A percentile compares a stretch with the other conserved stretches of the same genome.
Evolutionary conservation across 2,888 invertebrate genomes (phyloP).

Genomic region (Rhopalosiphum nymphaeae): DNA sequence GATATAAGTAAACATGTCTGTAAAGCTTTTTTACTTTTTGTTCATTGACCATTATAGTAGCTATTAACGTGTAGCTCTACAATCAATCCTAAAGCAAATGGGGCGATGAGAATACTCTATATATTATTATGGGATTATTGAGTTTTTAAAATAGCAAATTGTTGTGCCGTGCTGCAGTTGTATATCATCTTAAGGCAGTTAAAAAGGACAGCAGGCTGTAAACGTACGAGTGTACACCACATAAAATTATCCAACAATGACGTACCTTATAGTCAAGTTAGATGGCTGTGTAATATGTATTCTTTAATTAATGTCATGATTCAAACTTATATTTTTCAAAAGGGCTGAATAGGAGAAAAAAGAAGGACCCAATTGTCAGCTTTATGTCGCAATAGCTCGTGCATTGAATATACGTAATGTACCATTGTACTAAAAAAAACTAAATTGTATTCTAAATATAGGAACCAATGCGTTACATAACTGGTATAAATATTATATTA

Average conservation of each 20-base stretch:
- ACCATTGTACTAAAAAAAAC: slow-evolving; percentile 3
- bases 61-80: neutral
- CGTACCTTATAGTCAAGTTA: neutral
- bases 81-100: neutral
- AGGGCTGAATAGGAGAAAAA: slow-evolving; percentile 10
- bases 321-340: slow-evolving; percentile 5
- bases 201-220: neutral
- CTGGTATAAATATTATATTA: neutral
- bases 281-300: neutral
- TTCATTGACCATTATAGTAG: neutral
- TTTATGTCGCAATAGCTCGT: neutral
- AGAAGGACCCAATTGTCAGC: neutral
- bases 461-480: neutral
- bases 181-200: neutral
- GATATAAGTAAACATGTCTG: neutral
- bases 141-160: neutral
- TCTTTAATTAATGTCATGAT: neutral
- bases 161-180: neutral
- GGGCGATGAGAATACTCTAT: neutral
- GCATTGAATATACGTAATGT: slow-evolving; percentile 1
- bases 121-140: neutral
- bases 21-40: neutral
- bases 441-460: neutral
- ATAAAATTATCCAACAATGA: neutral
- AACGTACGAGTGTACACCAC: neutral